Base-by-base conservation (phyloP, 2,888 invertebrate genomes). In the Aphidius colemani region DNA sequence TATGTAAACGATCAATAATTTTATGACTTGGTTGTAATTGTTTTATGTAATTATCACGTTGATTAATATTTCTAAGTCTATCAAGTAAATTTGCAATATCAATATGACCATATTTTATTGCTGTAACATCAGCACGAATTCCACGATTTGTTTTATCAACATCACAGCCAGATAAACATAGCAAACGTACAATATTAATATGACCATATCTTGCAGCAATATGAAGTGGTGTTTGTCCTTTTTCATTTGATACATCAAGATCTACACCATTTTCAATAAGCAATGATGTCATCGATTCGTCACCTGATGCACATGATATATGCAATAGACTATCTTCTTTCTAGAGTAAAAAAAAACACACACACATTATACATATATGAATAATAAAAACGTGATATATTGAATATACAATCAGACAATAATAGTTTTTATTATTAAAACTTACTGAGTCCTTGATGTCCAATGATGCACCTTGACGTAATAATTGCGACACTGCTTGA, bases 41-140 rank as follows among this genome's bases (percentile, higher is more conserved):
- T 66, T 86, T 85, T 61, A 88, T 86, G 71, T 84, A 88, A 66
- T 83, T 82, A 71, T 88, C 86, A 53, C 82, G 78, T 70, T 83
- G 80, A 67, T 70, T 74, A 83, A 88, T 85, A 79, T 87, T 85
- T 82, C 88, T 85, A 53, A 91, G 81, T 74, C 86, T 87, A 76
- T 88, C 88, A 67, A 92, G 82, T 46, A 92, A 82, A 69, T 88
- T 88, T 13, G 89, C 89, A 62, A 91, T 89, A 66, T 89, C 86
- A 65, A 87, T 86, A 78, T 89, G 87, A 18, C 91, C 90, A 74
- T 90, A 87, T 73, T 91, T 90, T 60, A 91, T 83, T n/a, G 92
- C 92, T 70, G 90, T 89, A 49, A 92, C 89, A 75, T 92, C 91
- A 6, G 91, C 90, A 53, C 89, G 86, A 60, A 91, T 88, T 59